phyloP scores from a whole-genome alignment of 2,888 invertebrate genomes.

The Acutogordius australiensis region DNA sequence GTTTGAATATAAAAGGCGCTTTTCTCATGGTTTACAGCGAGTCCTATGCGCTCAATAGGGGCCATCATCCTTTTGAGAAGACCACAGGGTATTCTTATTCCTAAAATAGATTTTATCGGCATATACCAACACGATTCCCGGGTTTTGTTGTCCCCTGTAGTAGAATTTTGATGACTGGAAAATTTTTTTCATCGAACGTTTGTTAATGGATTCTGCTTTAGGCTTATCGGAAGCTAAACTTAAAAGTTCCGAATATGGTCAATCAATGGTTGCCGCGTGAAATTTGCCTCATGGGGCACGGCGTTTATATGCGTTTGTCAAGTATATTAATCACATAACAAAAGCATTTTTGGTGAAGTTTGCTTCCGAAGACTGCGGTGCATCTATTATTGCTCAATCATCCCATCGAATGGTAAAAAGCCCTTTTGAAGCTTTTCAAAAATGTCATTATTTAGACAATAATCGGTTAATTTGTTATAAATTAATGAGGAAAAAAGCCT shows the following conservation, averaged over 20 bases:
- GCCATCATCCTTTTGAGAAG: neutral
- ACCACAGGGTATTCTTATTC: constrained; percentile 13
- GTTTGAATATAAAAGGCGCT: neutral
- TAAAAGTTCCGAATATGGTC: constrained; percentile 3
- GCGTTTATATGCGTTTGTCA: constrained; percentile 23
- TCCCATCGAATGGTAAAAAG: constrained; percentile 19
- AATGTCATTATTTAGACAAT: too few relatives aligned
- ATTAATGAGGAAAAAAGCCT: too few relatives aligned
- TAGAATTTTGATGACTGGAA: constrained; percentile 19
- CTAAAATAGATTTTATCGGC: constrained; percentile 17
- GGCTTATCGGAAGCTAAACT: neutral
- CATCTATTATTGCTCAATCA: constrained; percentile 15
- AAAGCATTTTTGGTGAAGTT: constrained; percentile 12
- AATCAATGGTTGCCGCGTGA: neutral
- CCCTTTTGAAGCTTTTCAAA: constrained; percentile 21
- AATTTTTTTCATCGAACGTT: constrained; percentile 19
- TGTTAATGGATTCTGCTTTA: constrained; percentile 14
- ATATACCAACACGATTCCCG: constrained; percentile 13
- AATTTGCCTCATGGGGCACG: constrained; percentile 19
- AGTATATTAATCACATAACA: constrained; percentile 22
- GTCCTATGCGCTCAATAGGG: neutral
- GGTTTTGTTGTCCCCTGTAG: neutral
- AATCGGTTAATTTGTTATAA: too few relatives aligned
- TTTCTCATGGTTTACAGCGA: neutral
- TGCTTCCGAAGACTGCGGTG: constrained; percentile 14